These are phyloP conservation scores for Melinaea marsaeus DNA, from an alignment of 2,888 invertebrate genomes.

Conservation along the genomic window DNA sequence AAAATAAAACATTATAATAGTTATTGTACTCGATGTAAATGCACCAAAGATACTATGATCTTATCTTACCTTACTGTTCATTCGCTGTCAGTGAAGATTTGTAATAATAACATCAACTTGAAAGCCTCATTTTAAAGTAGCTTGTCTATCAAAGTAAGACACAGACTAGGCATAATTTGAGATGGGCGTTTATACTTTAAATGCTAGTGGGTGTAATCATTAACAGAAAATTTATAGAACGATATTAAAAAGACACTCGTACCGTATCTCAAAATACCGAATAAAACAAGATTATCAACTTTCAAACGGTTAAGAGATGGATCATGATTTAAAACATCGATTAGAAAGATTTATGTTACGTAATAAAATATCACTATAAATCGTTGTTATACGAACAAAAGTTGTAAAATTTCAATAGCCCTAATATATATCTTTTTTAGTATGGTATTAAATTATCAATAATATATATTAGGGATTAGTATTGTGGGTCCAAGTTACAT, in stretches of 20 bases:
- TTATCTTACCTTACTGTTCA: too few relatives aligned
- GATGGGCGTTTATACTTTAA: not conserved
- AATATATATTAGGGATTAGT: conserved; percentile 4
- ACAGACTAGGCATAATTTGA: too few relatives aligned
- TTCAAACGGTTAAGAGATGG: conserved; percentile 11
- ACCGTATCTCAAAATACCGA: not conserved
- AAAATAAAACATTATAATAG: not conserved
- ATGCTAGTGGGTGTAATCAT: not conserved
- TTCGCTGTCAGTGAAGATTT: too few relatives aligned
- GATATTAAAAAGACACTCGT: too few relatives aligned
- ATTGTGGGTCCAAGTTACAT: not conserved
- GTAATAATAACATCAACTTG: too few relatives aligned
- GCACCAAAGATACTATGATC: not conserved
- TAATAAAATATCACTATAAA: conserved; percentile 24
- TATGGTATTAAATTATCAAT: conserved; percentile 4
- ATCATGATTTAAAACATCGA: conserved; percentile 23
- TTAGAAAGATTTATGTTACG: conserved; percentile 27
- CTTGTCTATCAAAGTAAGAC: too few relatives aligned
- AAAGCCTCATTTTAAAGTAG: too few relatives aligned
- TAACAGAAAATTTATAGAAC: not conserved
- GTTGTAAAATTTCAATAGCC: conserved; percentile 11
- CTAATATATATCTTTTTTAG: not conserved
- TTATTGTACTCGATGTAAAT: not conserved
- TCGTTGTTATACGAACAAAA: conserved; percentile 14
- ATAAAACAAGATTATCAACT: not conserved